Evolutionary conservation across 2,797 vertebrate genomes (phyloP).

Genomic region (Helicolenus hilgendorfi): DNA sequence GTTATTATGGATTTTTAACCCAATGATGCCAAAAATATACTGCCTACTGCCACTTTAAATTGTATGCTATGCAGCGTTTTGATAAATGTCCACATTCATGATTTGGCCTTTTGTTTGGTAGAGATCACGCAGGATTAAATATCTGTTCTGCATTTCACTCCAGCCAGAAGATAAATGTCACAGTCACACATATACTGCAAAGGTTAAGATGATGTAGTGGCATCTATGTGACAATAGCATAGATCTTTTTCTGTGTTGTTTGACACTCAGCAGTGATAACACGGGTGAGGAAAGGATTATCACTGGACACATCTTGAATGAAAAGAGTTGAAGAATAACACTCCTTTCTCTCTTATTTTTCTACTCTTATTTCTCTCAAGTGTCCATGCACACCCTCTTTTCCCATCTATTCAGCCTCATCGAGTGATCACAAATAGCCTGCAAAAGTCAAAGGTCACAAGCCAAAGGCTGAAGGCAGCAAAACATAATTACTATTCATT

Average conservation of each 20-base stretch:
- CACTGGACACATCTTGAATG: background rate
- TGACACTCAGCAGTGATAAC: background rate
- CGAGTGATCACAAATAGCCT: conserved; percentile 18
- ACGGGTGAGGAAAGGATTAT: background rate
- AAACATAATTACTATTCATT: conserved; percentile 77
- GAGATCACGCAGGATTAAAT: background rate
- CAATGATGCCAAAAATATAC: too few species aligned
- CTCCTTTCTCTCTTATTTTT: background rate
- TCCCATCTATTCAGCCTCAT: background rate
- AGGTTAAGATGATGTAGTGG: background rate
- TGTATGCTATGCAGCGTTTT: background rate
- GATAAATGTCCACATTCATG: background rate
- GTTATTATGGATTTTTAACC: too few species aligned
- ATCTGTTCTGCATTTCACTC: background rate
- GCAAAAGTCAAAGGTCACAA: conserved; percentile 43
- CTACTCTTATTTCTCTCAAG: background rate
- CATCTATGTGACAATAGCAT: background rate
- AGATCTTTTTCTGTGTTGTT: background rate
- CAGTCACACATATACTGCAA: background rate
- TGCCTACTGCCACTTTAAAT: background rate
- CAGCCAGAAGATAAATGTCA: background rate
- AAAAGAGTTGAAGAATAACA: background rate
- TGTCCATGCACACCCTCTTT: background rate
- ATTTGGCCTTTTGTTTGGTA: background rate
- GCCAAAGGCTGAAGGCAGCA: conserved; percentile 46